These are phyloP conservation scores for Creontiades dilutus DNA, from an alignment of 2,888 invertebrate genomes.

Conservation along the genomic window DNA sequence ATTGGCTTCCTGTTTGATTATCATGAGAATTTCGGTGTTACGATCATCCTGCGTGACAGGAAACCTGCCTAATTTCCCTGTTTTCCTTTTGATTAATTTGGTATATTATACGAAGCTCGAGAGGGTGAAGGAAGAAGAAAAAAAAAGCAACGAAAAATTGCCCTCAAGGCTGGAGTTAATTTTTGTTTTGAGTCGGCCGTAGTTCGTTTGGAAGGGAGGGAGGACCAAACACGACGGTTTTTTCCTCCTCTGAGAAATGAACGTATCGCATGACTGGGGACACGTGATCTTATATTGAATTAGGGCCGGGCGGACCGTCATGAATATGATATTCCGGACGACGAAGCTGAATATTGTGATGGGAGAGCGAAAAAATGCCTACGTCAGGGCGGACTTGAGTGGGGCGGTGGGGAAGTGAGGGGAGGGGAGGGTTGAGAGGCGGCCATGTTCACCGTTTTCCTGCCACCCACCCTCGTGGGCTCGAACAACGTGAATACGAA, in stretches of 20 bases:
- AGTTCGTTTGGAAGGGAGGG: slow-evolving; percentile 31
- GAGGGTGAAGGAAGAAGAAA: background rate
- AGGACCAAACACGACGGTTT: slow-evolving; percentile 26
- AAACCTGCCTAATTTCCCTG: slow-evolving; percentile 21
- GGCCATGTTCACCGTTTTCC: slow-evolving; percentile 35
- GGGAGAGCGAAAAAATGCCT: slow-evolving; percentile 39
- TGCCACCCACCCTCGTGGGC: slow-evolving; percentile 24
- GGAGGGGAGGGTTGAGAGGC: background rate
- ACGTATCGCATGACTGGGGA: slow-evolving; percentile 33
- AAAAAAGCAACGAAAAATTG: slow-evolving; percentile 1
- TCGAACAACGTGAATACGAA: slow-evolving; percentile 11
- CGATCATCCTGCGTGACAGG: background rate
- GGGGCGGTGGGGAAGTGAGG: background rate
- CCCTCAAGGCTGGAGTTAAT: slow-evolving; percentile 25
- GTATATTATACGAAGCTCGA: slow-evolving; percentile 28
- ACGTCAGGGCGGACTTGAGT: background rate
- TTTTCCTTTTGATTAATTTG: slow-evolving; percentile 32
- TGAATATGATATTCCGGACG: slow-evolving; percentile 32
- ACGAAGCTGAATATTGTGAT: slow-evolving; percentile 40
- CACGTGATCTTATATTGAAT: slow-evolving; percentile 54
- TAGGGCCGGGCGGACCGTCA: background rate
- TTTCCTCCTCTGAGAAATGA: slow-evolving; percentile 27
- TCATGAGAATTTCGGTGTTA: slow-evolving; percentile 23
- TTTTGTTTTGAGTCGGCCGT: slow-evolving; percentile 30
- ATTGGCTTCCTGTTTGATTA: slow-evolving; percentile 26